Conservation (phyloP, 2,888 invertebrate genomes). For the Agapostemon virescens region DNA sequence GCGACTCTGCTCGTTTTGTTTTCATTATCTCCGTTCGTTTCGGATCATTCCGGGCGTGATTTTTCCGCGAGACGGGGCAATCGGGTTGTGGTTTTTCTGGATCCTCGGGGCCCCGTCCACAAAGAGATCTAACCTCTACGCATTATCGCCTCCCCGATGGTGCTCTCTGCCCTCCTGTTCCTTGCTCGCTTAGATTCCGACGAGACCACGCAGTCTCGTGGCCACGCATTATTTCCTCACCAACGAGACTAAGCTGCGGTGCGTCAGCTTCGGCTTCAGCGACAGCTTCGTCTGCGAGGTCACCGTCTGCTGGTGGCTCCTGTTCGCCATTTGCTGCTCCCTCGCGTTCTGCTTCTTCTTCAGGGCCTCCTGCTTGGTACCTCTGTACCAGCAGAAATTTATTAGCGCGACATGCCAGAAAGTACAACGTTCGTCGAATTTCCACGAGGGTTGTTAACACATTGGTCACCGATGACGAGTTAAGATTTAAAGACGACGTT, state of each 20-base stretch:
- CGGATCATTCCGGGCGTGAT: neutral
- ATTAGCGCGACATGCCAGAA: constrained; percentile 45
- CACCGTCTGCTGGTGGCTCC: constrained; percentile 54
- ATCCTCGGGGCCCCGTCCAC: constrained; percentile 1
- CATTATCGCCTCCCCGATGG: constrained; percentile 22
- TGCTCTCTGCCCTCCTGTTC: constrained; percentile 15
- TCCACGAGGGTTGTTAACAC: constrained; percentile 8
- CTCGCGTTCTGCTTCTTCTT: constrained; percentile 71
- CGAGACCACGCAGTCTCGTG: constrained; percentile 67
- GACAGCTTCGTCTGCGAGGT: constrained; percentile 47
- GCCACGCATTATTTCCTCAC: constrained; percentile 71
- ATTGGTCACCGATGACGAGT: too few species aligned
- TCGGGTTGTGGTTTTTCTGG: neutral
- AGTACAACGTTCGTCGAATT: constrained; percentile 42
- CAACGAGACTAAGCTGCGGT: constrained; percentile 68
- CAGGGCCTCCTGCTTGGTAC: constrained; percentile 79
- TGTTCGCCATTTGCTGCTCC: constrained; percentile 63
- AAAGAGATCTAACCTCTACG: constrained; percentile 18
- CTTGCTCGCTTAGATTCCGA: constrained; percentile 58
- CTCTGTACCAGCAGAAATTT: constrained; percentile 70
- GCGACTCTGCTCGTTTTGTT: neutral
- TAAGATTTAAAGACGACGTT: too few species aligned
- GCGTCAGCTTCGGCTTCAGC: constrained; percentile 66
- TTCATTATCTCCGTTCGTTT: neutral
- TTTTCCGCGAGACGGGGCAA: too few species aligned